Evolutionary conservation across 2,113 vertebrate genomes (phyloP), one percentile per base, ranked within the genome.

Genomic region (Trogon surrucura): DNA sequence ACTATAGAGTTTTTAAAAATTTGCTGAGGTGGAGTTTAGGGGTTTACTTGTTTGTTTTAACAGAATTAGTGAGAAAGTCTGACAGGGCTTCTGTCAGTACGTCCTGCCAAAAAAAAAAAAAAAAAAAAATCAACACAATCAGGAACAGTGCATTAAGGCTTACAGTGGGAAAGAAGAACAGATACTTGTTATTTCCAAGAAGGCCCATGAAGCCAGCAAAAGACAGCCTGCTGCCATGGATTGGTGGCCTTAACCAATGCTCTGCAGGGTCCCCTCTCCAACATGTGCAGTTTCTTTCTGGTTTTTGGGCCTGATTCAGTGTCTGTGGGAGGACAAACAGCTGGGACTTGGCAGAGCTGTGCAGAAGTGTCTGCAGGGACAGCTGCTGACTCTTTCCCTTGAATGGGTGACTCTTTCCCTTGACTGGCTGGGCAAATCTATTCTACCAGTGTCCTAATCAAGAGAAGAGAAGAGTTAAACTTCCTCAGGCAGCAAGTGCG

Each of bases 1-100:
- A 41, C 17, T 13, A 32, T 8, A 10, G 2, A 32, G 1, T 4
- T 41, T 67, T 34, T 3, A 0, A 3, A 45, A 45, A 10, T 4
- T 17, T 44, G 1, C 44, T 64, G 22, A 57, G 7, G 26, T 56
- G 5, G 13, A 3, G 26, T 79, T 19, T 18, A 16, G 5, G 1
- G 0, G 1, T 3, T 23, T 20, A 26, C 50, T 38, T 18, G 8
- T 34, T 70, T 17, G 8, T 41, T 80, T 41, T 36, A 48, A 73
- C 3, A 8, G 29, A 60, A 86, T 32, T 30, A 62, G 10, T 14
- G 14, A 79, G 36, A 66, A 72, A 32, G 26, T 13, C 2, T 30
- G 60, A 62, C 25, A 80, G 6, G 18, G 5, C 3, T 64, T 18
- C n/a, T 45, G 17, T 51, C 48, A 51, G 44, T 30, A 32, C 4